Conservation (phyloP, 2,113 vertebrate genomes). For the Oncorhynchus masou region DNA sequence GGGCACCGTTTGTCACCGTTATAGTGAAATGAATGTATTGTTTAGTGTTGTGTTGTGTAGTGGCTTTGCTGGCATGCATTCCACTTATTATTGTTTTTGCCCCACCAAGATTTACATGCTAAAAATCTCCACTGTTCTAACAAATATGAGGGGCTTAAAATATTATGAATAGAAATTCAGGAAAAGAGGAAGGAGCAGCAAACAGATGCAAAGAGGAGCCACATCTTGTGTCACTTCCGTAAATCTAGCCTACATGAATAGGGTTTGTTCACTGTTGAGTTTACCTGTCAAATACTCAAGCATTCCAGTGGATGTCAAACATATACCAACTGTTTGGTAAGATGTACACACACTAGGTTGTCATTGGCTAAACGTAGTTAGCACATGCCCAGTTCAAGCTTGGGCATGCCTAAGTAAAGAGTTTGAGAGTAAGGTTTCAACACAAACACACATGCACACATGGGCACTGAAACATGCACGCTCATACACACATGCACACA, state of each 20-base stretch:
- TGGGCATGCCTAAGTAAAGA: neutral
- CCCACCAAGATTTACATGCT: too few species aligned
- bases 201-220: too few species aligned
- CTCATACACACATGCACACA: too few species aligned
- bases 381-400: neutral
- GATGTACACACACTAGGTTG: neutral
- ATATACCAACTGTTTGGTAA: neutral
- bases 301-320: neutral
- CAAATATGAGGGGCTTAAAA: too few species aligned
- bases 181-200: neutral
- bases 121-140: too few species aligned
- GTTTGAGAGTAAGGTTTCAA: neutral
- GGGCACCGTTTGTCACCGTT: too few species aligned
- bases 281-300: neutral
- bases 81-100: too few species aligned
- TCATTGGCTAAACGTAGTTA: neutral
- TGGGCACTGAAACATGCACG: too few species aligned
- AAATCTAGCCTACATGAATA: neutral
- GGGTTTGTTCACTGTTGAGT: neutral
- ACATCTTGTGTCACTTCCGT: neutral
- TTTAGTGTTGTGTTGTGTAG: too few species aligned
- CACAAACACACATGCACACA: neutral
- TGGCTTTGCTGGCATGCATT: too few species aligned
- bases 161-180: neutral
- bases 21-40: too few species aligned